Evolutionary conservation across 2,113 vertebrate genomes (phyloP).

Genomic region (Mustela lutreola): DNA sequence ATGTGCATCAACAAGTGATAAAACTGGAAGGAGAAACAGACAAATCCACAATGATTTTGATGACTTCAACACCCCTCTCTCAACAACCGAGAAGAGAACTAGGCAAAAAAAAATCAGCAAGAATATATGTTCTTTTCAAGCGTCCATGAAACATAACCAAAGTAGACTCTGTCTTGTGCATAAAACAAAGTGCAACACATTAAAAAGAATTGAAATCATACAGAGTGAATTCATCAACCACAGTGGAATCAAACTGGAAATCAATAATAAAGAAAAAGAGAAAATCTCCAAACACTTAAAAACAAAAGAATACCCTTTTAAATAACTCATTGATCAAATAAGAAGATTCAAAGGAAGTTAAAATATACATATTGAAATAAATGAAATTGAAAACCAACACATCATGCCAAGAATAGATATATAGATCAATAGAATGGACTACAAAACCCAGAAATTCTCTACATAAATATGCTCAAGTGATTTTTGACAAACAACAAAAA

Average conservation of each 20-base stretch:
- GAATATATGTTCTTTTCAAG: not conserved
- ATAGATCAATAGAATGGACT: not conserved
- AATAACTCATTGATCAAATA: not conserved
- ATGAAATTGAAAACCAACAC: not conserved
- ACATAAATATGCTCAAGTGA: not conserved
- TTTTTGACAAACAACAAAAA: not conserved
- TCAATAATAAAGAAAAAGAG: not conserved
- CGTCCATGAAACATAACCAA: not conserved
- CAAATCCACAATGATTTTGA: not conserved
- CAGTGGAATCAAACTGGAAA: not conserved
- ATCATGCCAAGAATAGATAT: not conserved
- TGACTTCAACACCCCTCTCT: not conserved
- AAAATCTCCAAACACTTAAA: not conserved
- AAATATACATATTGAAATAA: not conserved
- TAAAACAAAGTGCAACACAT: not conserved
- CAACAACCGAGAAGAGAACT: not conserved
- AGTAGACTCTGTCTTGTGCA: not conserved
- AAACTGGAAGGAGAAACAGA: not conserved
- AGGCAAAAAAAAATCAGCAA: not conserved
- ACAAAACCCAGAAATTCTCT: not conserved
- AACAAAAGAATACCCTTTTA: not conserved
- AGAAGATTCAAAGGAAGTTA: not conserved
- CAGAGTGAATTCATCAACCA: not conserved
- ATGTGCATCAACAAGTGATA: not conserved
- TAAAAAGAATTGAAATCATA: not conserved